These are phyloP conservation scores for Cantharis rufa DNA, from an alignment of 2,888 invertebrate genomes.

Conservation along the genomic window DNA sequence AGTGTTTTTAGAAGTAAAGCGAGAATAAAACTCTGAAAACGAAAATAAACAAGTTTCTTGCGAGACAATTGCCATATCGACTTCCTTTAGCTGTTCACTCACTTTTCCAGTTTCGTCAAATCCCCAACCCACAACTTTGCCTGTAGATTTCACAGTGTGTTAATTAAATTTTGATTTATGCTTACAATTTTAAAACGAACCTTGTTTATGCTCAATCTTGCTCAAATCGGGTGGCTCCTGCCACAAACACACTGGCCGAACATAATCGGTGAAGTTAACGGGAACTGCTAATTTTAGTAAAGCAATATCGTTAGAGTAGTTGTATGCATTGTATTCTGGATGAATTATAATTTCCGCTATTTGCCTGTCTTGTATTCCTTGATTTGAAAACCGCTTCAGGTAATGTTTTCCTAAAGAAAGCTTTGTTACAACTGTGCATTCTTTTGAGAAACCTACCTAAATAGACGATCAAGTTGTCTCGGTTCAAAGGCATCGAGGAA, in stretches of 20 bases:
- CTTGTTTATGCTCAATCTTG: constrained; percentile 38
- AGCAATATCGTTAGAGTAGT: constrained; percentile 48
- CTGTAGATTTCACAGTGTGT: constrained; percentile 35
- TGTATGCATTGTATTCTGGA: constrained; percentile 45
- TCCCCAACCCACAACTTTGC: constrained; percentile 56
- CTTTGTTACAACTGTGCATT: not conserved
- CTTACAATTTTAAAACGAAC: constrained; percentile 26
- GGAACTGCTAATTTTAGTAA: constrained; percentile 43
- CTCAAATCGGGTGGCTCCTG: constrained; percentile 37
- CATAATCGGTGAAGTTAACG: constrained; percentile 47
- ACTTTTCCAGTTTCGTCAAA: constrained; percentile 63
- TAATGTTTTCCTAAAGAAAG: constrained; percentile 48
- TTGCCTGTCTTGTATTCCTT: constrained; percentile 50
- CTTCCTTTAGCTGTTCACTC: constrained; percentile 62
- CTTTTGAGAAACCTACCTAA: constrained; percentile 35
- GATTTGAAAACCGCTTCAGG: constrained; percentile 48
- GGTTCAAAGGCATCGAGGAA: constrained; percentile 37
- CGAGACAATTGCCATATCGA: constrained; percentile 65
- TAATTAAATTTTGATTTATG: not conserved
- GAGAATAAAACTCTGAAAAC: constrained; percentile 64
- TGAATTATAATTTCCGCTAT: constrained; percentile 46
- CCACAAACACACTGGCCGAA: constrained; percentile 51
- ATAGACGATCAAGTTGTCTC: constrained; percentile 45
- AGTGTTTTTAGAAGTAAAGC: constrained; percentile 63
- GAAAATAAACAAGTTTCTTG: constrained; percentile 65